Evolutionary conservation across 2,888 invertebrate genomes (phyloP), one percentile per base, ranked within the genome.

Genomic region (Cyaniris semiargus): DNA sequence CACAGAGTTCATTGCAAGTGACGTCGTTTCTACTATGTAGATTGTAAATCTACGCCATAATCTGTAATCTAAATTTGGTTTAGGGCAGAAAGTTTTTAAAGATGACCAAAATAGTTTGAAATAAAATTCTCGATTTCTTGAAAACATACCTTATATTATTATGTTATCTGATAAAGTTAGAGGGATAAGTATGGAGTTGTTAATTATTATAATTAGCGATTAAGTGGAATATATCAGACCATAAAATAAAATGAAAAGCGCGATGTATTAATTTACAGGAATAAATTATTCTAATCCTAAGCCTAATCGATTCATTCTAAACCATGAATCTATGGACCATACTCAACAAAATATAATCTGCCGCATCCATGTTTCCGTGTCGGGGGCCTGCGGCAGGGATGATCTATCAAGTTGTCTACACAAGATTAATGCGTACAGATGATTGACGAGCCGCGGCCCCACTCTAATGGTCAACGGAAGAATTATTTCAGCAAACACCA

Each of bases 331-430:
- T 27, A 27, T 18, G 13, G 23, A 66, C 23, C 5, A 58, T 27
- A 3, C 27, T 27, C 3, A 4, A 60, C 23, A 34, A 38, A 71
- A 27, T 53, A 76, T 66, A 60, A 2, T 76, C 66, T 87, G 78
- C 87, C 89, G 77, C 78, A 86, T 89, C 90, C 85, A 84, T 53
- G 31, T 34, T 83, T 82, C 81, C 31, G 75, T 80, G 80, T 81
- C 85, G 80, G n/a, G 72, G 85, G 80, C 81, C 85, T 81, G 86
- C 84, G 87, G 86, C 84, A 87, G 89, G 90, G 91, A 92, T 93
- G 93, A 92, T 92, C 92, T 93, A 93, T 93, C 93, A 93, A 92
- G 90, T 92, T 93, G 93, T 93, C 93, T 92, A 86, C 93, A 89
- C 89, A 93, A 93, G 93, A 93, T 93, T 92, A 93, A 93, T 93